Evolutionary conservation across 2,113 vertebrate genomes (phyloP).

Genomic region (western clawed frog (Xenopus tropicalis)): DNA sequence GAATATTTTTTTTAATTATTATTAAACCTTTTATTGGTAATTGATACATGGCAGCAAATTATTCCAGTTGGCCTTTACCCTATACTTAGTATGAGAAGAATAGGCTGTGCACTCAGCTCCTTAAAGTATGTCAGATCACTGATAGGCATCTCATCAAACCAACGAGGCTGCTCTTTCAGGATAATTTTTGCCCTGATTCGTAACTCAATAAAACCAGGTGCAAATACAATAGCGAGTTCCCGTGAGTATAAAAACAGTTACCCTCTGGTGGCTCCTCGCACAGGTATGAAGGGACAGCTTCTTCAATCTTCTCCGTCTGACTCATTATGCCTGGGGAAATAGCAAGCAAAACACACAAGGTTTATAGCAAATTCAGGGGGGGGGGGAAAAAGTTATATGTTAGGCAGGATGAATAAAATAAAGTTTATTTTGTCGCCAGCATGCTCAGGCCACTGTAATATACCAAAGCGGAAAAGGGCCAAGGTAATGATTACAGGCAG

Average conservation of each 20-base stretch:
- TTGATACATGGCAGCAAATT: too few relatives aligned
- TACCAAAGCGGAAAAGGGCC: background rate
- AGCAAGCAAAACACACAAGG: conserved; percentile 45
- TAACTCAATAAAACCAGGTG: background rate
- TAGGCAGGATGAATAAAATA: background rate
- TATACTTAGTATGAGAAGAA: background rate
- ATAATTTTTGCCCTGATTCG: background rate
- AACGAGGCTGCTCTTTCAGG: background rate
- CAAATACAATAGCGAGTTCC: background rate
- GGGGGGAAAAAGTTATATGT: background rate
- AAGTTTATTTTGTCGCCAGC: background rate
- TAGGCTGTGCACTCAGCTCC: too few relatives aligned
- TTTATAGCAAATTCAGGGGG: background rate
- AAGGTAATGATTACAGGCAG: background rate
- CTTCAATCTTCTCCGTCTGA: conserved; percentile 75
- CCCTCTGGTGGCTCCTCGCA: conserved; percentile 78
- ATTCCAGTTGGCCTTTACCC: too few relatives aligned
- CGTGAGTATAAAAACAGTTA: conserved; percentile 50
- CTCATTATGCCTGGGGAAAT: conserved; percentile 73
- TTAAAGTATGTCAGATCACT: background rate
- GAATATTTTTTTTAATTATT: too few relatives aligned
- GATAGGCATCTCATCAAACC: background rate
- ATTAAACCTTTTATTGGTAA: too few relatives aligned
- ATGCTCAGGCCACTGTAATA: too few relatives aligned
- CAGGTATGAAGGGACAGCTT: conserved; percentile 76